Conservation (phyloP, 2,113 vertebrate species). For the Carlito syrichta region DNA sequence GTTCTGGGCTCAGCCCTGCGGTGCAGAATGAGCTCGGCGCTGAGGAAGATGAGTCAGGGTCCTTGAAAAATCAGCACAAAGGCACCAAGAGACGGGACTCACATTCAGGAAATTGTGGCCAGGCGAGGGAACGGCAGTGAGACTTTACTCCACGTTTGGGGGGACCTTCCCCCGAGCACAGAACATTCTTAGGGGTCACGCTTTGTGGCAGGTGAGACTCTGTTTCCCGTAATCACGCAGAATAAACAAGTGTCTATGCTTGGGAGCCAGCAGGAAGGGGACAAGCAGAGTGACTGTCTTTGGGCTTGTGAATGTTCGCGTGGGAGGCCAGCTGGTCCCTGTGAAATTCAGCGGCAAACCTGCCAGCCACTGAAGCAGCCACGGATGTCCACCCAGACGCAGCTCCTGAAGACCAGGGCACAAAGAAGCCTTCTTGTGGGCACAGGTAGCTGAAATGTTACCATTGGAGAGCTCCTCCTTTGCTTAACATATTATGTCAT, state of each 20-base stretch:
- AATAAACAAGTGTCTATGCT: neutral
- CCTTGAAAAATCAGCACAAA: constrained; percentile 49
- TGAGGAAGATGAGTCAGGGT: constrained; percentile 63
- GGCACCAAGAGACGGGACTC: constrained; percentile 23
- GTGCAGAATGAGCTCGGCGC: constrained; percentile 26
- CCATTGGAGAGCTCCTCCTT: neutral
- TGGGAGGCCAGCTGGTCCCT: neutral
- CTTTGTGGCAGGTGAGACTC: too few species aligned
- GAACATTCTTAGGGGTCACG: too few species aligned
- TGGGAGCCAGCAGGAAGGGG: neutral
- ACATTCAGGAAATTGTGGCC: neutral
- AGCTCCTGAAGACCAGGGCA: neutral
- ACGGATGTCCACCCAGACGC: constrained; percentile 47
- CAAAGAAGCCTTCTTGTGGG: neutral
- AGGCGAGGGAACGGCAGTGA: neutral
- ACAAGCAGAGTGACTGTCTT: too few species aligned
- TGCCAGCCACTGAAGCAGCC: constrained; percentile 14
- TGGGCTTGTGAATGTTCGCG: neutral
- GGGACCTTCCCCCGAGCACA: neutral
- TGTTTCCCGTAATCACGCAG: too few species aligned
- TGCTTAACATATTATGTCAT: neutral
- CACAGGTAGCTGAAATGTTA: neutral
- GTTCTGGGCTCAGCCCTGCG: constrained; percentile 39
- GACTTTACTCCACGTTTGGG: neutral
- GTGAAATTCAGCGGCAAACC: neutral